These are phyloP conservation scores for Indicator maculatus DNA, from an alignment of 2,113 vertebrate genomes.

Conservation along the genomic window DNA sequence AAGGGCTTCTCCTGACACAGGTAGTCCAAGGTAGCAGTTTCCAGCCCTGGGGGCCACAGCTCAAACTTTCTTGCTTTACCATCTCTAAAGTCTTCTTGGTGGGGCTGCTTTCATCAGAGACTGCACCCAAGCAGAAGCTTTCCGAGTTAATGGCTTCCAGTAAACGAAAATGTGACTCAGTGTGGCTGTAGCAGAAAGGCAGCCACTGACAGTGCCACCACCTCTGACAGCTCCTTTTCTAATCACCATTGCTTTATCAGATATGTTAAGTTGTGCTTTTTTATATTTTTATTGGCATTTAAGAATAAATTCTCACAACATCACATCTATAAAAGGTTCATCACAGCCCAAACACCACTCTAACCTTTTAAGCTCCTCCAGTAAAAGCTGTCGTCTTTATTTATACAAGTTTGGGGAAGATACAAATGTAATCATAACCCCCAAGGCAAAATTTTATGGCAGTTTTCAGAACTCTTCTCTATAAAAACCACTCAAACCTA, in stretches of 20 bases:
- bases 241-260: conserved; percentile 67
- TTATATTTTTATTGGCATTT: conserved; percentile 79
- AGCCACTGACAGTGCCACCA: not conserved
- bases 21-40: not conserved
- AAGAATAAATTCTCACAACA: conserved; percentile 76
- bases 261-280: conserved; percentile 71
- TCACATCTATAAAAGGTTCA: conserved; percentile 80
- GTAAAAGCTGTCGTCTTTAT: conserved; percentile 85
- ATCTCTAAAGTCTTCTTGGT: not conserved
- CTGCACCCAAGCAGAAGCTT: not conserved
- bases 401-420: conserved; percentile 82
- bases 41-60: rapidly evolving
- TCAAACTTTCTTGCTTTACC: too few relatives aligned
- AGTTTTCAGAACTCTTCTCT: conserved; percentile 81
- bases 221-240: conserved; percentile 1
- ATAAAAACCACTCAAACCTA: conserved; percentile 80
- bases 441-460: conserved; percentile 82
- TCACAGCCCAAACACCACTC: conserved; percentile 76
- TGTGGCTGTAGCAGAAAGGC: not conserved
- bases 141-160: not conserved
- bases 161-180: not conserved
- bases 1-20: not conserved
- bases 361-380: conserved; percentile 83
- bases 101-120: not conserved
- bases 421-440: conserved; percentile 84